Base-by-base conservation (phyloP, 53 echinoderm and acorn worm genomes). In the Echinarachnius parma region DNA sequence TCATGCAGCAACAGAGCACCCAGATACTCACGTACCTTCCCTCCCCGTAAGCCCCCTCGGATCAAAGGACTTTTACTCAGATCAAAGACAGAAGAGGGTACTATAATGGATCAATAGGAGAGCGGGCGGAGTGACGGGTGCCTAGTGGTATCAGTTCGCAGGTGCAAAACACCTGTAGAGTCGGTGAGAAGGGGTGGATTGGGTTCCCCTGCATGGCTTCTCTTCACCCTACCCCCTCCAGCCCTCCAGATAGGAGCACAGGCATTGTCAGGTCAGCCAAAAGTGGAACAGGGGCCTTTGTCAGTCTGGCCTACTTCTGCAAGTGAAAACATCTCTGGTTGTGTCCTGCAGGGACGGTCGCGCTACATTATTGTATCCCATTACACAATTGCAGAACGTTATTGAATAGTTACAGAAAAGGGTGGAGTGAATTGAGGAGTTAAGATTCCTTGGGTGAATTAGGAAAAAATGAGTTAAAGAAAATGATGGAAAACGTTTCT, bases 101-200 rank as follows among this genome's bases (percentile, higher is more conserved):
- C 63, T 7, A 39, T 13, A 39, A 13, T 7, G 39, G 39, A 9
- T 7, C 39, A 13, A 39, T 13, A 13, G 39, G 39, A 13, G 13
- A 25, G 42, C 63, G 25, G 63, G 20, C 63, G 14, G 39, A n/a
- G n/a, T n/a, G n/a, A n/a, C n/a, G n/a, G 63, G 37, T 36, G 63
- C 63, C 34, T 53, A 30, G 34, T 21, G 70, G 70, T 70, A 34
- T 70, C 70, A 70, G 24, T 7, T 70, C 66, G 70, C 70, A 70
- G 70, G 70, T 70, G 70, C 53, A 53, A 70, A 70, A 70, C 70
- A 70, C 70, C 70, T 70, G 70, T 70, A 70, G 34, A 48, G 66
- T 70, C 54, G 35, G 53, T 34, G 70, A 70, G 70, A 70, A 54
- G 53, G 53, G 54, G 35, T 53, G 54, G 46, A 47, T 70, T 54